Base-by-base conservation (phyloP, 2,113 vertebrate species). In the Echinops telfairi region DNA sequence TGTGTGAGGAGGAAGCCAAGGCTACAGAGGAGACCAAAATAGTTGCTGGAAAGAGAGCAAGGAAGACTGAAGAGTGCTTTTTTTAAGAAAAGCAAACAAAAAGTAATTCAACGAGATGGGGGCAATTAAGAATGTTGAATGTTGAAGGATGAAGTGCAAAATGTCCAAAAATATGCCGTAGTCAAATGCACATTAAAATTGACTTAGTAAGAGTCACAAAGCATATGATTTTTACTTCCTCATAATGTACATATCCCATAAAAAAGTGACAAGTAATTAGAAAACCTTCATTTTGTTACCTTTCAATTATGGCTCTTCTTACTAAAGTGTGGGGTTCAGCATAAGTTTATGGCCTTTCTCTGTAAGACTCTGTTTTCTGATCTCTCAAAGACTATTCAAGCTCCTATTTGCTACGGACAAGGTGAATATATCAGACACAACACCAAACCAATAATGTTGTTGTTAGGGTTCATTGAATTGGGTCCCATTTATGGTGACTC, bases 351-450 rank as follows among this genome's bases (percentile, higher is more conserved):
- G 31, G 36, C 10, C 47, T 23, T 66, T n/a, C 31, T 53, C 38
- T 58, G 17, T 27, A 79, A 62, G 9, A 0, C 19, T 85, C 70
- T 2, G 25, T 91, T 31, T 91, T 80, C 27, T 89, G 7, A 75
- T 66, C 64, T 66, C 25, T 66, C 71, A 87, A 91, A 15, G 27
- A 27, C 33, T 38, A 83, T 77, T 38, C 40, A 84, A 97, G 23
- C 11, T 68, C 3, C 3, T 76, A n/a, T 12, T 31, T 80, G 23
- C 1, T 83, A 68, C 1, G 33, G 86, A 70, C 40, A 23, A 86
- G 1, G 16, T 36, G 1, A 83, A 27, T 71, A 27, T 77, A 86
- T 82, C 88, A 89, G 9, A 9, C 88, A 85, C n/a, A 29, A 2
- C 7, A 11, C 43, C 38, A 66, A 66, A 66, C 25, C 25, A 25